These are phyloP conservation scores for Perca fluviatilis DNA, from an alignment of 2,113 vertebrate species.

Conservation along the genomic window DNA sequence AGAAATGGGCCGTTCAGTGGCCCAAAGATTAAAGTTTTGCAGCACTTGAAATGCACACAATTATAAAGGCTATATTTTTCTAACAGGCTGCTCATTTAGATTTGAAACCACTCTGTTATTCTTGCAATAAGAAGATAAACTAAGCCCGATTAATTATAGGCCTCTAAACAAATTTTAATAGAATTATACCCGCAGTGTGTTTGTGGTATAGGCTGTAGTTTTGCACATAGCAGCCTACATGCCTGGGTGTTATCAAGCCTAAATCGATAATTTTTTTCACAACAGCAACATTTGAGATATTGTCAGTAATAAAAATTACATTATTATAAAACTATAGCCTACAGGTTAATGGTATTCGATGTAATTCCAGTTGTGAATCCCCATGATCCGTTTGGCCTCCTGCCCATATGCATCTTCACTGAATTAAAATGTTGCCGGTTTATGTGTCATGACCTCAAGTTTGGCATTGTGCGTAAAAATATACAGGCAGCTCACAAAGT, in stretches of 20 bases:
- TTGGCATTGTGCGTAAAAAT: constrained; percentile 24
- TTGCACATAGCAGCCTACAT: background rate
- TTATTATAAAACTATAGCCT: constrained; percentile 8
- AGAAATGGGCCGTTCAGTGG: constrained; percentile 17
- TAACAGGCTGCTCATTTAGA: constrained; percentile 11
- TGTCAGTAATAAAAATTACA: constrained; percentile 17
- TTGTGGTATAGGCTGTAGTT: background rate
- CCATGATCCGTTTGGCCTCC: constrained; percentile 9
- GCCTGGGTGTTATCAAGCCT: too few relatives aligned
- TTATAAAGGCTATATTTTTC: background rate
- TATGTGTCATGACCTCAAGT: constrained; percentile 20
- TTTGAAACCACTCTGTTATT: constrained; percentile 19
- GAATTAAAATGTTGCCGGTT: constrained; percentile 36
- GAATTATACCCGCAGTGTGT: constrained; percentile 28
- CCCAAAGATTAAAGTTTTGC: constrained; percentile 47
- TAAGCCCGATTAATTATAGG: constrained; percentile 25
- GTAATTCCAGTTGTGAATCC: constrained; percentile 8
- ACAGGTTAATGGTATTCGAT: constrained; percentile 28
- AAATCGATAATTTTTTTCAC: background rate
- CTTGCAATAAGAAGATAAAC: constrained; percentile 29
- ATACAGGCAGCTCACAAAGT: background rate
- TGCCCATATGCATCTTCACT: constrained; percentile 22
- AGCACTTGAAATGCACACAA: constrained; percentile 18
- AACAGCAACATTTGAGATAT: background rate
- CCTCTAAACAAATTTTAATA: constrained; percentile 47